A percentile compares a stretch with the other conserved stretches of the same genome.
Conservation (phyloP, 2,888 invertebrate genomes). For the Proisotoma minuta region DNA sequence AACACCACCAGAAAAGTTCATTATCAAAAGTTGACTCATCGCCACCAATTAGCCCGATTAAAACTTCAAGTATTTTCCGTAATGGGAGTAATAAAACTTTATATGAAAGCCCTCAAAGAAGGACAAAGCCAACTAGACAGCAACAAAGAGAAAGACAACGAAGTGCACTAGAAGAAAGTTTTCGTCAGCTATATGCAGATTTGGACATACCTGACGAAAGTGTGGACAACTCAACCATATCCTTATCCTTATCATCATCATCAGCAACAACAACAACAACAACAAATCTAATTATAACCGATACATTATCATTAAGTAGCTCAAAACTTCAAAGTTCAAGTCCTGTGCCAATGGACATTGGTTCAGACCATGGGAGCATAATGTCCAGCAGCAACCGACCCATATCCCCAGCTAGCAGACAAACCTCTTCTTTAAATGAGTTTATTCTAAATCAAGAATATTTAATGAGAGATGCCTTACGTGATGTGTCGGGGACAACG, state of each 20-base stretch:
- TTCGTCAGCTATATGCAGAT: conserved; percentile 43
- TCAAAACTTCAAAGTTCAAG: conserved; percentile 23
- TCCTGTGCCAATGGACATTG: conserved; percentile 36
- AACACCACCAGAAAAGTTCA: background rate
- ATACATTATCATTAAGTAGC: conserved; percentile 9
- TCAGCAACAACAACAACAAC: conserved; percentile 20
- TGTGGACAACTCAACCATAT: conserved; percentile 25
- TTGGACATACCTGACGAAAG: conserved; percentile 32
- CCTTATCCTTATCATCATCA: conserved; percentile 27
- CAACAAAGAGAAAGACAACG: conserved; percentile 30
- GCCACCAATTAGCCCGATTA: background rate
- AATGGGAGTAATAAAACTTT: conserved; percentile 9
- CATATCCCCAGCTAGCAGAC: conserved; percentile 35
- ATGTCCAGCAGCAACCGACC: conserved; percentile 38
- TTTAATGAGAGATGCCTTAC: conserved; percentile 31
- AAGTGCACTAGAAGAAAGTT: conserved; percentile 43
- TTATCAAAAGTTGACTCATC: background rate
- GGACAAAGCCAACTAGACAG: conserved; percentile 30
- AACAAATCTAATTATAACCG: conserved; percentile 19
- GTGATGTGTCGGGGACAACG: conserved; percentile 25
- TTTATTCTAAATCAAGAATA: conserved; percentile 37
- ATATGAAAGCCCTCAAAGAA: conserved; percentile 28
- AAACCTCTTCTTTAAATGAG: conserved; percentile 35
- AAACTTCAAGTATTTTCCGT: background rate
- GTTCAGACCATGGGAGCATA: conserved; percentile 27